These are phyloP conservation scores for Scelioninae gen. 1 DNA, from an alignment of 2,888 invertebrate species.

Conservation along the genomic window DNA sequence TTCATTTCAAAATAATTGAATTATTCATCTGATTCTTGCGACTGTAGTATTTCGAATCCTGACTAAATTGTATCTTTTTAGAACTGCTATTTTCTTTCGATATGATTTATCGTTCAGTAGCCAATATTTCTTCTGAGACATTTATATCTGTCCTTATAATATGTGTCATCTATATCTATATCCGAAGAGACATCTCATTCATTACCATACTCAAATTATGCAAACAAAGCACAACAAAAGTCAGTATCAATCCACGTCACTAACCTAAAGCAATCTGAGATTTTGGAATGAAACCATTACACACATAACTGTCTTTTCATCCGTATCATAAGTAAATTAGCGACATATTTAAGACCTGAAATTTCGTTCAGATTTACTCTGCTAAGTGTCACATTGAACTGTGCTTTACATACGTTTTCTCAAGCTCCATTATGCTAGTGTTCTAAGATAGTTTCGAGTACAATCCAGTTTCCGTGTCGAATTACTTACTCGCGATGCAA, in stretches of 20 bases:
- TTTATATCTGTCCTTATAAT: too few relatives aligned
- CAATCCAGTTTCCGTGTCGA: conserved; percentile 77
- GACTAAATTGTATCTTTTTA: too few relatives aligned
- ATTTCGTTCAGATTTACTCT: conserved; percentile 37
- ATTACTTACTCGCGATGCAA: conserved; percentile 76
- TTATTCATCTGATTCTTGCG: too few relatives aligned
- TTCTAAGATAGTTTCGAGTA: conserved; percentile 65
- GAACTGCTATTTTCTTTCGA: too few relatives aligned
- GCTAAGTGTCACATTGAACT: conserved; percentile 34
- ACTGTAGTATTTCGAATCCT: too few relatives aligned
- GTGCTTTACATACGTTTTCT: conserved; percentile 51
- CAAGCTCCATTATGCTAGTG: conserved; percentile 53
- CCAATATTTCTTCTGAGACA: too few relatives aligned
- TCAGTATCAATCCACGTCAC: neutral
- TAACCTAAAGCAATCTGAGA: neutral
- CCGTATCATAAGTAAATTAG: conserved; percentile 32
- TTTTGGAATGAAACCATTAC: neutral
- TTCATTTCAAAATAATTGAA: too few relatives aligned
- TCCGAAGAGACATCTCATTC: too few relatives aligned
- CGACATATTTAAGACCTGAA: conserved; percentile 26
- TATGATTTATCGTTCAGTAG: too few relatives aligned
- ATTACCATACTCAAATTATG: neutral
- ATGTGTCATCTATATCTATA: too few relatives aligned
- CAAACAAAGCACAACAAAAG: neutral
- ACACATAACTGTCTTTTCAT: neutral